Percentiles rank a stretch among this genome's conserved stretches.
phyloP scores from a whole-genome alignment of 2,797 vertebrate genomes.

The Taeniopygia guttata region DNA sequence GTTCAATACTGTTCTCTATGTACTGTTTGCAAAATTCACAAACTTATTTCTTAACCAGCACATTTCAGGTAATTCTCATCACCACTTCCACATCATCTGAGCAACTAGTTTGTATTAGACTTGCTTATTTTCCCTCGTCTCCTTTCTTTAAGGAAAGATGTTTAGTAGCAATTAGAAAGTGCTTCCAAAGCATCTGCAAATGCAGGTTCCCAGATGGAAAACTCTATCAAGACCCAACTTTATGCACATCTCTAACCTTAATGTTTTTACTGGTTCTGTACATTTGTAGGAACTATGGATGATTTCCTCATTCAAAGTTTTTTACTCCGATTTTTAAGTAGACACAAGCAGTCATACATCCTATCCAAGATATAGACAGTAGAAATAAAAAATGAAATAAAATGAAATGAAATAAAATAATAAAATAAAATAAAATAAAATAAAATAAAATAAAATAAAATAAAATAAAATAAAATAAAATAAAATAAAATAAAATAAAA shows the following conservation, averaged over 20 bases:
- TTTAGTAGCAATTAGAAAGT: not conserved
- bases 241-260: not conserved
- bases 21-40: not conserved
- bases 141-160: not conserved
- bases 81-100: not conserved
- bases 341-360: not conserved
- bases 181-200: not conserved
- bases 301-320: not conserved
- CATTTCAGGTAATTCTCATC: not conserved
- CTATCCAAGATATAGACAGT: not conserved
- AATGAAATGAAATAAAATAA: not conserved
- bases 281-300: not conserved
- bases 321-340: not conserved
- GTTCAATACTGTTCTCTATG: not conserved
- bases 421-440: not conserved
- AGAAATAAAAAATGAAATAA: not conserved
- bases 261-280: not conserved
- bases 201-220: not conserved
- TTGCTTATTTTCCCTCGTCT: not conserved
- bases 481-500: not conserved
- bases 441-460: not conserved
- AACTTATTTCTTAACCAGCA: not conserved
- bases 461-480: no score
- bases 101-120: not conserved
- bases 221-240: not conserved